Percentiles rank a stretch among this genome's conserved stretches.
Conservation (phyloP, 2,113 vertebrate genomes). For the Sarotherodon lohbergeri region DNA sequence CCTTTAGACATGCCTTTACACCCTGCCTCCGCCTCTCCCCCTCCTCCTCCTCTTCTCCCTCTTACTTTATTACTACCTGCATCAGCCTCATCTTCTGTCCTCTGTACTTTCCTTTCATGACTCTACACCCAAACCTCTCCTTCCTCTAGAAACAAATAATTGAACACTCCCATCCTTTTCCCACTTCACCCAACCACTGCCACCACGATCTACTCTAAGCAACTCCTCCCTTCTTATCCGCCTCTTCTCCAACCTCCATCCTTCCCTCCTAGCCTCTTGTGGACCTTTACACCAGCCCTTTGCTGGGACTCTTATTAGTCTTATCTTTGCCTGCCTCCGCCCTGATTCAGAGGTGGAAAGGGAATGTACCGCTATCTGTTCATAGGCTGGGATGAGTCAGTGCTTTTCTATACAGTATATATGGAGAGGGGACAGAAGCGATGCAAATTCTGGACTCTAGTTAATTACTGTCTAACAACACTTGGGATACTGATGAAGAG, state of each 20-base stretch:
- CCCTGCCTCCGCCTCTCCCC: background rate
- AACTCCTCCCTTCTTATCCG: background rate
- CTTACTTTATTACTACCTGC: background rate
- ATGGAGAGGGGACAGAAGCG: background rate
- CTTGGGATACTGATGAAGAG: background rate
- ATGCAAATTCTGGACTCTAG: background rate
- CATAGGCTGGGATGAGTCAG: constrained; percentile 42
- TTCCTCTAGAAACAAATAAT: background rate
- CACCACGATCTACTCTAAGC: background rate
- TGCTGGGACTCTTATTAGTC: constrained; percentile 32
- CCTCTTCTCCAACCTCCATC: background rate
- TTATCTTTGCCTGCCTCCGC: constrained; percentile 23
- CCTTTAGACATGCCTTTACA: background rate
- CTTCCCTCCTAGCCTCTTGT: background rate
- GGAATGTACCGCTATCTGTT: constrained; percentile 35
- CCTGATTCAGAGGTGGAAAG: constrained; percentile 13
- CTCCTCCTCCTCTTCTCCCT: background rate
- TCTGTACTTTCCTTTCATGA: background rate
- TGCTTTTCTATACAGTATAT: background rate
- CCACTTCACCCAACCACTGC: background rate
- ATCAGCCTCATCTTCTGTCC: background rate
- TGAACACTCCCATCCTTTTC: background rate
- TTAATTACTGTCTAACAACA: background rate
- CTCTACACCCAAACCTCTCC: background rate
- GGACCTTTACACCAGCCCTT: background rate